Percentiles rank a stretch among this genome's conserved stretches.
phyloP scores from a whole-genome alignment of 92 coral and sea anemone genomes.

The Montipora capitata region DNA sequence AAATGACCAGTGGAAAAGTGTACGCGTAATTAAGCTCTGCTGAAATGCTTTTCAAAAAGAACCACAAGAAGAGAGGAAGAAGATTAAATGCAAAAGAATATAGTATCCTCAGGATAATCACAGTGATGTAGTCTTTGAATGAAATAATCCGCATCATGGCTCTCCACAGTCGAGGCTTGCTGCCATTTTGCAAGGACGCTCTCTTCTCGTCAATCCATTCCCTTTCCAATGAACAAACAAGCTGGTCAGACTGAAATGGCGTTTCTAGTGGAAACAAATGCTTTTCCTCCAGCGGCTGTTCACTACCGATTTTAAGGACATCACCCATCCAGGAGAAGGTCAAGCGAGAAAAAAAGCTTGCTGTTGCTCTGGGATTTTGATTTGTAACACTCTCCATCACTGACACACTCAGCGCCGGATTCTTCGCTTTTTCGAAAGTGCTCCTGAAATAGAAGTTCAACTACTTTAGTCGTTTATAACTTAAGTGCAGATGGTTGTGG shows the following conservation, averaged over 20 bases:
- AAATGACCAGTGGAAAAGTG: background rate
- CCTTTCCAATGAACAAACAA: background rate
- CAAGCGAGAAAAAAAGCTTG: slow-evolving; percentile 2
- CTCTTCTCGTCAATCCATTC: slow-evolving; percentile 16
- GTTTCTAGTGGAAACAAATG: background rate
- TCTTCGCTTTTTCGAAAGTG: background rate
- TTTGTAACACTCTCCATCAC: background rate
- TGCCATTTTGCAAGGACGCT: background rate
- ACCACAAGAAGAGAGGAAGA: slow-evolving; percentile 14
- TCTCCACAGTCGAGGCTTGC: slow-evolving; percentile 31
- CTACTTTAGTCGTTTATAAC: background rate
- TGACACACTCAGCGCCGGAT: background rate
- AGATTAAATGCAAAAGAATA: slow-evolving; percentile 3
- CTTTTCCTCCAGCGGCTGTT: slow-evolving; percentile 22
- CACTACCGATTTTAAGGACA: background rate
- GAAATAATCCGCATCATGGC: slow-evolving; percentile 6
- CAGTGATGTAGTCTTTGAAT: background rate
- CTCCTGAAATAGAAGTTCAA: background rate
- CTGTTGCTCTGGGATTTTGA: slow-evolving; percentile 14
- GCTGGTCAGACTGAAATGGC: background rate
- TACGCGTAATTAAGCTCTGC: background rate
- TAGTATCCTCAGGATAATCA: background rate
- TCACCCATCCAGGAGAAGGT: slow-evolving; percentile 31
- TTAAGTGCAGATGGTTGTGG: too few relatives aligned
- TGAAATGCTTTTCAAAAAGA: slow-evolving; percentile 22